These are phyloP conservation scores for Xenops minutus DNA, from an alignment of 2,797 vertebrate genomes.

Conservation along the genomic window DNA sequence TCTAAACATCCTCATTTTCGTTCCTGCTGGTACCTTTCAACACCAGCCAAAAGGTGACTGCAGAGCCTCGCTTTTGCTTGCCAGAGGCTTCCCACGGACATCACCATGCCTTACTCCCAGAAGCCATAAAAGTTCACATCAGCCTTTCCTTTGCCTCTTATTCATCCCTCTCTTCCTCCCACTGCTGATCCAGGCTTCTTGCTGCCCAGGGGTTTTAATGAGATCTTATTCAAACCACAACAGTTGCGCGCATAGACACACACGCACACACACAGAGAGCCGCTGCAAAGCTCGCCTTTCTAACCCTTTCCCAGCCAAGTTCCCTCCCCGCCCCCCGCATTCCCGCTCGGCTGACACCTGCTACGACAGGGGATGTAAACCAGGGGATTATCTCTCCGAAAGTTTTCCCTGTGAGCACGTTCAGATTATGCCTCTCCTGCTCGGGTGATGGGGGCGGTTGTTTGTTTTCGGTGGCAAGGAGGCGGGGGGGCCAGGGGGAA, in stretches of 20 bases:
- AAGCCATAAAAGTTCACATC: conserved; percentile 46
- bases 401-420: conserved; percentile 43
- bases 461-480: not conserved
- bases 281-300: not conserved
- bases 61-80: conserved; percentile 3
- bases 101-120: not conserved
- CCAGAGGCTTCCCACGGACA: conserved; percentile 21
- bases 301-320: not conserved
- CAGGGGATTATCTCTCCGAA: not conserved
- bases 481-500: not conserved
- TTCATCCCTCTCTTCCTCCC: not conserved
- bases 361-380: not conserved
- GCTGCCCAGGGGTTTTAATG: conserved; percentile 3
- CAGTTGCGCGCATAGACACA: not conserved
- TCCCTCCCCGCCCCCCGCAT: not conserved
- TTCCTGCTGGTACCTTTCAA: conserved; percentile 28
- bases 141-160: not conserved
- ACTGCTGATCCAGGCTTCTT: not conserved
- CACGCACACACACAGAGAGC: not conserved
- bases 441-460: not conserved
- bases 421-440: not conserved
- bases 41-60: conserved; percentile 38
- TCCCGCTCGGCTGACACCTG: conserved; percentile 29
- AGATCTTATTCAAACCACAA: conserved; percentile 8
- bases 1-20: not conserved